Evolutionary conservation across 2,888 invertebrate genomes (phyloP), one percentile per base, ranked within the genome.

Genomic region (Erpobdella octoculata): DNA sequence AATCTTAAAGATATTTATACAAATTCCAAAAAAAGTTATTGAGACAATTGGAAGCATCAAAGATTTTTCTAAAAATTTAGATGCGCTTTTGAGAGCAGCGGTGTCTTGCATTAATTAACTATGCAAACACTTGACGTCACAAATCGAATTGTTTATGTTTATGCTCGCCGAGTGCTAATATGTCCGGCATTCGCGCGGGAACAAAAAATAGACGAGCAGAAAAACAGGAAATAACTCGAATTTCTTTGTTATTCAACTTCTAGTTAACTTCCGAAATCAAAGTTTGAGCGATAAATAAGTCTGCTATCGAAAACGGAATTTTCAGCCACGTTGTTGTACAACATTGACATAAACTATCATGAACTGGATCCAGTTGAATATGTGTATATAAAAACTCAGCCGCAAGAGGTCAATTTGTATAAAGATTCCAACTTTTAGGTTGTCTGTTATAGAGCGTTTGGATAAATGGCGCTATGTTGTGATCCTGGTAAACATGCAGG

Each of bases 91-190:
- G 25, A 21, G 18, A n/a, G n/a, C 6, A 25, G 12, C 21, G 3
- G 46, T n/a, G 46, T 8, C 53, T 53, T 53, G 8, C 8, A 8
- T 53, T 53, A 6, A 28, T 53, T 12, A 21, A 25, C 53, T 53
- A 3, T 53, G 53, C 21, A 53, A 53, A 53, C 53, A 53, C 12
- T 53, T 53, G 21, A 53, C 53, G 53, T 53, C 53, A 53, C 53
- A 53, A 9, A 5, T 25, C 2, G 53, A 53, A 12, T 4, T 53
- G 53, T 53, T 53, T 53, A 53, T 53, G 53, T 53, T 53, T 53
- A 25, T 53, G 53, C 28, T 53, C 28, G 28, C 53, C n/a, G n/a
- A n/a, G 6, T 53, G 8, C 53, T 8, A 53, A 53, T 25, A 53
- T 53, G 53, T 15, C 53, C 21, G 15, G n/a, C 5, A 9, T 25